Percentiles rank a stretch among this genome's conserved stretches.
phyloP scores from a whole-genome alignment of 2,113 vertebrate species.

The Chitala chitala region DNA sequence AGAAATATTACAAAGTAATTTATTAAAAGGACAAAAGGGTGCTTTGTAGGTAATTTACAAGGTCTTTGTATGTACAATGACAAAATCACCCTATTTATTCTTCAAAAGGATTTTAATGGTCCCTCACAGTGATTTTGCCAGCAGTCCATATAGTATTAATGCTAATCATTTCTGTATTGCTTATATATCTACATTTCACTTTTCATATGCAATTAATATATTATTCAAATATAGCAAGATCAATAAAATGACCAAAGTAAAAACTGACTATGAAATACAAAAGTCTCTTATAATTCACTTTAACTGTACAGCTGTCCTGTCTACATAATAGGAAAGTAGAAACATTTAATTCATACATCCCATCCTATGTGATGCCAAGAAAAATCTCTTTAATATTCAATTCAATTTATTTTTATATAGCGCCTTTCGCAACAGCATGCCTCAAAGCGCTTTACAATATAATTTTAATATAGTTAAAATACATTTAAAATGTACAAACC shows the following conservation, averaged over 20 bases:
- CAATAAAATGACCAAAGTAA: slow-evolving; percentile 34
- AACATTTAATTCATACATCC: slow-evolving; percentile 50
- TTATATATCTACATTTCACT: slow-evolving; percentile 13
- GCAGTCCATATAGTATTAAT: slow-evolving; percentile 18
- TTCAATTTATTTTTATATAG: no score
- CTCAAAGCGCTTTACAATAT: no score
- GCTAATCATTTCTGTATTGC: slow-evolving; percentile 25
- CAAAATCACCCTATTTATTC: slow-evolving; percentile 30
- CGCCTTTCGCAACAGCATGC: no score
- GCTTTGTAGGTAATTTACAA: slow-evolving; percentile 39
- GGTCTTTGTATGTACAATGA: slow-evolving; percentile 57
- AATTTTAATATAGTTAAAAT: slow-evolving; percentile 19
- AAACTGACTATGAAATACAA: slow-evolving; percentile 34
- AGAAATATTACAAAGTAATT: slow-evolving; percentile 30
- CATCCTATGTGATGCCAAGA: slow-evolving; percentile 44
- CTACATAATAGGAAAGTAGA: slow-evolving; percentile 17
- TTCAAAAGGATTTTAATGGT: background rate
- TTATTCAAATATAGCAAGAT: slow-evolving; percentile 32
- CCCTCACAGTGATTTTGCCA: background rate
- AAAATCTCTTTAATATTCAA: slow-evolving; percentile 25
- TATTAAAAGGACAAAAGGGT: slow-evolving; percentile 48
- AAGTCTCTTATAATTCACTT: slow-evolving; percentile 38
- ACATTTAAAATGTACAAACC: slow-evolving; percentile 39
- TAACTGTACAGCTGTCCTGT: slow-evolving; percentile 9
- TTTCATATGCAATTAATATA: slow-evolving; percentile 8